Evolutionary conservation across 2,888 invertebrate species (phyloP).

Genomic region (Heliconius hortense): DNA sequence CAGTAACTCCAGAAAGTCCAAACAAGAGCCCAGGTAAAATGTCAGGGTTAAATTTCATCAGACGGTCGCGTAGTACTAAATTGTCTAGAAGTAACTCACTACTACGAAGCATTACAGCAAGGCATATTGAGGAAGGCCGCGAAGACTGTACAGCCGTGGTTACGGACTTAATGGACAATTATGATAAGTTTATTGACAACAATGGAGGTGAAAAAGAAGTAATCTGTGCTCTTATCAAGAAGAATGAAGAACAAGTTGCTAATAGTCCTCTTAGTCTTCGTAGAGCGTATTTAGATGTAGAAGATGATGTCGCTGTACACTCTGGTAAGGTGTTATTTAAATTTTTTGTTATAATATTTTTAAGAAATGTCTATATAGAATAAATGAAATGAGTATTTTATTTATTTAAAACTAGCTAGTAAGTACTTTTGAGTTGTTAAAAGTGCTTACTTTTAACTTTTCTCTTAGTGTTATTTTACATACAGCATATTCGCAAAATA

Average conservation of each 20-base stretch:
- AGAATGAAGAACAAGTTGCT: conserved; percentile 69
- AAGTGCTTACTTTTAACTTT: too few species aligned
- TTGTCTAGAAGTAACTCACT: conserved; percentile 85
- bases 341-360: background rate
- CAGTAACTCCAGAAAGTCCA: conserved; percentile 75
- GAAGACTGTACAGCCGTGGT: conserved; percentile 67
- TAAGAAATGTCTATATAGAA: too few species aligned
- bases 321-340: conserved; percentile 81
- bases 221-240: conserved; percentile 74
- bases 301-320: conserved; percentile 87
- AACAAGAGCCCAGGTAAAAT: conserved; percentile 80
- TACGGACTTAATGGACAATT: conserved; percentile 69
- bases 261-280: conserved; percentile 75
- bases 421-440: too few species aligned
- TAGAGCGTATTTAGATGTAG: conserved; percentile 80
- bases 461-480: too few species aligned
- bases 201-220: conserved; percentile 73
- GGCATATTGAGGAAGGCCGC: conserved; percentile 73
- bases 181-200: conserved; percentile 66
- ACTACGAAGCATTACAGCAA: conserved; percentile 81
- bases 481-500: too few species aligned
- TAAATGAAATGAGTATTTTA: too few species aligned
- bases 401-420: background rate
- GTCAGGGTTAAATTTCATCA: conserved; percentile 83
- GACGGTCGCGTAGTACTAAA: conserved; percentile 88